A percentile compares a stretch with the other conserved stretches of the same genome.
These are phyloP conservation scores for Buteo buteo DNA, from an alignment of 2,113 vertebrate genomes.

Conservation along the genomic window DNA sequence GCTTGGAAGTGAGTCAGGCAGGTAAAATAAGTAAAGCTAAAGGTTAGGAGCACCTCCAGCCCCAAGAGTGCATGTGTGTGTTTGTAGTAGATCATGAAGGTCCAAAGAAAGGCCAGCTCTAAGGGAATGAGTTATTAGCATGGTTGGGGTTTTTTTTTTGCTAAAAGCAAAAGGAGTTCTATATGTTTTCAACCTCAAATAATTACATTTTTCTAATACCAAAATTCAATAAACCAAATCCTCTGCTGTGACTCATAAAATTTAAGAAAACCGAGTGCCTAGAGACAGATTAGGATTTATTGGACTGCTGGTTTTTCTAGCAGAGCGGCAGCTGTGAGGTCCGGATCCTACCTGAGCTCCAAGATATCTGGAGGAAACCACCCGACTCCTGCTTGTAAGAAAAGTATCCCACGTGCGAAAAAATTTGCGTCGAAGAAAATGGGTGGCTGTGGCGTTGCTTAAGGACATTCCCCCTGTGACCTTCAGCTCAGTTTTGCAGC, in stretches of 20 bases:
- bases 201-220: background rate
- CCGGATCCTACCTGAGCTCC: background rate
- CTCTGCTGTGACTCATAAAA: background rate
- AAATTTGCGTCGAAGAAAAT: background rate
- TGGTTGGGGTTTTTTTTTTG: background rate
- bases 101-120: background rate
- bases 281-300: background rate
- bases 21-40: background rate
- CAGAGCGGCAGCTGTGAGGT: background rate
- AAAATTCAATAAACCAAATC: background rate
- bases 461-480: background rate
- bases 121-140: background rate
- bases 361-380: background rate
- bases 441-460: background rate
- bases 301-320: background rate
- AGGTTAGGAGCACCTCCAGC: background rate
- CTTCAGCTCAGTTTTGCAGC: background rate
- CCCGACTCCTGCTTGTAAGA: rapidly evolving
- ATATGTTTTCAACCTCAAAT: rapidly evolving
- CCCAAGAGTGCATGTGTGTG: no score
- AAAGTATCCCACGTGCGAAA: background rate
- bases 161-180: background rate
- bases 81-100: background rate
- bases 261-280: rapidly evolving
- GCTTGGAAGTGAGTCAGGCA: background rate